These are phyloP conservation scores for Danio choprae DNA, from an alignment of 2,797 vertebrate species.

Conservation along the genomic window DNA sequence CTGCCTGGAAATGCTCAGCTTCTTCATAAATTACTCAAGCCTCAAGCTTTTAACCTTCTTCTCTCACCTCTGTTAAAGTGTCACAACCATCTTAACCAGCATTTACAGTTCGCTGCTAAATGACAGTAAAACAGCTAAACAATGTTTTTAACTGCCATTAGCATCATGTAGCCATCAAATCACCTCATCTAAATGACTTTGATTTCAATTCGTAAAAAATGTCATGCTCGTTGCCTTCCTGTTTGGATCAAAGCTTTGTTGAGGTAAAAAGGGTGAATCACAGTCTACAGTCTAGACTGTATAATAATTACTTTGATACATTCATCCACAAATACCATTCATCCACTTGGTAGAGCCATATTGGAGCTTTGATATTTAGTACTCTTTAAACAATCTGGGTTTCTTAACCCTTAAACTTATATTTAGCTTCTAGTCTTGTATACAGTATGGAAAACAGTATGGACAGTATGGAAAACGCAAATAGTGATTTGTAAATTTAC, in stretches of 20 bases:
- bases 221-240: not conserved
- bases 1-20: slow-evolving; percentile 42
- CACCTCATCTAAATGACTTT: slow-evolving; percentile 65
- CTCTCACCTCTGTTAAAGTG: slow-evolving; percentile 50
- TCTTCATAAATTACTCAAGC: slow-evolving; percentile 55
- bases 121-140: slow-evolving; percentile 57
- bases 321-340: slow-evolving; percentile 10
- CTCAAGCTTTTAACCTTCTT: slow-evolving; percentile 50
- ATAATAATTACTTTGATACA: slow-evolving; percentile 15
- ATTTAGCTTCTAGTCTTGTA: not conserved
- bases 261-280: slow-evolving; percentile 15
- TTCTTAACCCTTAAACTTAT: not conserved
- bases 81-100: slow-evolving; percentile 60
- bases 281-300: slow-evolving; percentile 28
- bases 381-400: not conserved
- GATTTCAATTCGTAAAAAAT: slow-evolving; percentile 27
- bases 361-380: not conserved
- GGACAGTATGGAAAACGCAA: too few relatives aligned
- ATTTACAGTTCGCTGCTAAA: slow-evolving; percentile 56
- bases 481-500: too few relatives aligned
- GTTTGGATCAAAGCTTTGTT: slow-evolving; percentile 29
- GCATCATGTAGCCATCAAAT: slow-evolving; percentile 64
- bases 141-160: slow-evolving; percentile 62
- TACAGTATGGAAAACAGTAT: too few relatives aligned
- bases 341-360: not conserved